phyloP scores from a whole-genome alignment of 2,797 vertebrate genomes.

The Aldrovandia affinis region DNA sequence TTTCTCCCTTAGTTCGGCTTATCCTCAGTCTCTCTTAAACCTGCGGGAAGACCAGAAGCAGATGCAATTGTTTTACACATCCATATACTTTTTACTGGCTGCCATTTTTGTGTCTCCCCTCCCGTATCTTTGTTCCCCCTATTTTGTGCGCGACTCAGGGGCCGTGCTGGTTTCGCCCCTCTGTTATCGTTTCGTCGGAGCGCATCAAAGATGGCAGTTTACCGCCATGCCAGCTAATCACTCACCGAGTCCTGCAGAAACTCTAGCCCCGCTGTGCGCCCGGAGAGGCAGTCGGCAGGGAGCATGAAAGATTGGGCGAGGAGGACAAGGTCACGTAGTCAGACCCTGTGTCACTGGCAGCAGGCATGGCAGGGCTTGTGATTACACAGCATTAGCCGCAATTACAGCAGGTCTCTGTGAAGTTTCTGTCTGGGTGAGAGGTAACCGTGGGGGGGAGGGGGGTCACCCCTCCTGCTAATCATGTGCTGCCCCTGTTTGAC shows the following conservation, averaged over 20 bases:
- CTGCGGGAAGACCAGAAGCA: not conserved
- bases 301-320: not conserved
- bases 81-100: conserved; percentile 50
- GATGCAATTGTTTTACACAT: not conserved
- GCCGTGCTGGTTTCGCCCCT: conserved; percentile 29
- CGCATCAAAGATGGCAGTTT: not conserved
- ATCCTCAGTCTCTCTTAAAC: conserved; percentile 52
- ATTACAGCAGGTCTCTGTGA: not conserved
- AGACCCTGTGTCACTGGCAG: not conserved
- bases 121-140: conserved; percentile 18
- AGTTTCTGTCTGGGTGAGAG: not conserved
- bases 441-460: not conserved
- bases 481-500: not conserved
- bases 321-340: not conserved
- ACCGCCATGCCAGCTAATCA: not conserved
- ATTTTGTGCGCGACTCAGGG: not conserved
- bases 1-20: conserved; percentile 35
- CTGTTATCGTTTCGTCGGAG: conserved; percentile 36
- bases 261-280: not conserved
- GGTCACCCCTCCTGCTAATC: not conserved
- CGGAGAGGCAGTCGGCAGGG: not conserved
- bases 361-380: not conserved
- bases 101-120: conserved; percentile 43
- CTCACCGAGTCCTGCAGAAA: not conserved
- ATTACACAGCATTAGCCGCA: not conserved